Evolutionary conservation across 2,797 vertebrate genomes (phyloP), one percentile per base, ranked within the genome.

Genomic region (Lepus oiostolus): DNA sequence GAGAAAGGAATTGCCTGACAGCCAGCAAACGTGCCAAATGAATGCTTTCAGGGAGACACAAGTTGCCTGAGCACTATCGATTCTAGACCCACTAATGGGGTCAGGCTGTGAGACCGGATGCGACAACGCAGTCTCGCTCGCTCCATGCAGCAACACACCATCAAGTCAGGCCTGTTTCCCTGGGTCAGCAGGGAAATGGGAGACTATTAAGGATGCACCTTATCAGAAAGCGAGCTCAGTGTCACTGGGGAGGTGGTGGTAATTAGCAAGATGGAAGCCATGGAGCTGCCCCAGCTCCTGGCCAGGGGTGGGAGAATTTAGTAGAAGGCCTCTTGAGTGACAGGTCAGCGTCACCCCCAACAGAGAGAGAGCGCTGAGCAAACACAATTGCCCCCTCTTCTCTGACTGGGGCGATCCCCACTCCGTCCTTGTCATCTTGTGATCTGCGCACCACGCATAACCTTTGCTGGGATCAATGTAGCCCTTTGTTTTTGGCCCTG

Each of bases 111-210:
- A 87, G 88, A 76, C 92, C 91, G 97, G n/a, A 1, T 30, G 88
- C 89, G 93, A 96, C 94, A 79, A 85, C 80, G 26, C 83, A 13
- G 67, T 95, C 91, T 94, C 50, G 52, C 90, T 88, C 47, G 77
- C 42, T 47, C 42, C 9, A 76, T 62, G 60, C 79, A 58, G 96
- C 94, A 92, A 97, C 92, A 58, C 22, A 67, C 74, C 14, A 70
- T 91, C 91, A 97, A 96, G 95, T 93, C 96, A 95, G 97, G 95
- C 95, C 74, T 92, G 91, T 98, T 98, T 98, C 97, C 97, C 95
- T 75, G 88, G 95, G 92, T 95, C 97, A 98, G 97, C 98, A 94
- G 97, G 98, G 97, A 97, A 98, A 97, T 93, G 97, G 97, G 96
- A 97, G 96, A 97, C 98, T 97, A 98, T 98, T 89, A 97, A 97